Evolutionary conservation across 2,797 vertebrate genomes (phyloP).

Genomic region (Tragopan temminckii): DNA sequence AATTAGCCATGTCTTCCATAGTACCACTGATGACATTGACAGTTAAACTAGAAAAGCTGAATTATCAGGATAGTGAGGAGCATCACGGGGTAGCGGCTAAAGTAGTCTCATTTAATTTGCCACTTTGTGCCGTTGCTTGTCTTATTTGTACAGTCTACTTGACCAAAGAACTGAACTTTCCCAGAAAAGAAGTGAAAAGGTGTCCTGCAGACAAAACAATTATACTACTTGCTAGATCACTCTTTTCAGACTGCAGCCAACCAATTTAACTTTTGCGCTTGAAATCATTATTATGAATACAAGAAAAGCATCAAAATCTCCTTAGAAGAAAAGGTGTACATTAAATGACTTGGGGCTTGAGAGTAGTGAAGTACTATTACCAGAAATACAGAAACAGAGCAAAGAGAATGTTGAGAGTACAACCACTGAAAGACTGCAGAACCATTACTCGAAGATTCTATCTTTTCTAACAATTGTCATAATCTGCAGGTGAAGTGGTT

Average conservation of each 20-base stretch:
- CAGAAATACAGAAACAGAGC: neutral
- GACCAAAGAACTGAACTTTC: neutral
- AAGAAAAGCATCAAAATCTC: neutral
- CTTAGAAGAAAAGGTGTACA: neutral
- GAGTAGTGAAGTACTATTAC: neutral
- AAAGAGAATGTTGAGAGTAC: neutral
- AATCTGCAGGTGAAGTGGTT: neutral
- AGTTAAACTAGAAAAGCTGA: neutral
- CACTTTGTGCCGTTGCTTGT: neutral
- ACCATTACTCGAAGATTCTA: neutral
- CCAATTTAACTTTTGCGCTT: neutral
- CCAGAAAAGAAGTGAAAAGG: neutral
- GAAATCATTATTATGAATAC: neutral
- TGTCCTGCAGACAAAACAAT: neutral
- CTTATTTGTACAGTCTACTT: neutral
- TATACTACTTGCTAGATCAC: neutral
- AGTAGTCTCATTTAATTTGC: neutral
- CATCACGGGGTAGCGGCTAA: neutral
- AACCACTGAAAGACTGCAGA: neutral
- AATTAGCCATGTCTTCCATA: neutral
- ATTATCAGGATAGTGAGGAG: neutral
- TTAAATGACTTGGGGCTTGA: neutral
- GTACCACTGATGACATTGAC: neutral
- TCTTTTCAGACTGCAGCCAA: neutral
- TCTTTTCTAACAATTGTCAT: neutral